Conservation (phyloP, 2,113 vertebrate genomes). For the Amphilophus citrinellus region DNA sequence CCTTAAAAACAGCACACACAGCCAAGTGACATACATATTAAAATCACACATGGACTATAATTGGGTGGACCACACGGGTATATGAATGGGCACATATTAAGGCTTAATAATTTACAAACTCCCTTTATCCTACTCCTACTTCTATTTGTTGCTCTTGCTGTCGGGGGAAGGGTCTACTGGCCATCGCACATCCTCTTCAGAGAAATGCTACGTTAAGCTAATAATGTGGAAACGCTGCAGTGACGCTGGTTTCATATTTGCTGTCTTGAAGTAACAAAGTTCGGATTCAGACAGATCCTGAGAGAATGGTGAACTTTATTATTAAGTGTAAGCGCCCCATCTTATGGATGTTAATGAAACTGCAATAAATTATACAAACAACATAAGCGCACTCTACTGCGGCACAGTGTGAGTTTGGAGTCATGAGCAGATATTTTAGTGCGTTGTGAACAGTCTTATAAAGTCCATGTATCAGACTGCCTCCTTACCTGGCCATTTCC, state of each 20-base stretch:
- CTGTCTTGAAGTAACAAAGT: background rate
- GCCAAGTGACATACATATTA: background rate
- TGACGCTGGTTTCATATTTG: background rate
- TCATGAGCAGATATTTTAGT: background rate
- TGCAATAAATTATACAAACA: background rate
- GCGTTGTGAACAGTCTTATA: background rate
- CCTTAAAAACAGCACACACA: background rate
- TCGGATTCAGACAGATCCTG: background rate
- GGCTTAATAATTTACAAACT: background rate
- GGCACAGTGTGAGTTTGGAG: background rate
- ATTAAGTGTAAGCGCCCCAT: conserved; percentile 29
- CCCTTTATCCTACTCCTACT: background rate
- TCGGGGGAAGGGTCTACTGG: no score
- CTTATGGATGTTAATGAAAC: conserved; percentile 47
- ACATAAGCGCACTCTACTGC: background rate
- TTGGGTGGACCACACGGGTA: background rate
- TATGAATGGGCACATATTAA: background rate
- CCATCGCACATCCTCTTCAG: background rate
- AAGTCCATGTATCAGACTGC: background rate
- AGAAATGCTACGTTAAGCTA: background rate
- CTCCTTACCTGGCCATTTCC: conserved; percentile 58
- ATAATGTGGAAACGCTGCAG: background rate
- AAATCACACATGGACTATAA: background rate
- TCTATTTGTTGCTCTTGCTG: background rate
- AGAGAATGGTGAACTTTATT: background rate